Evolutionary conservation across 2,797 vertebrate species (phyloP).

Genomic region (Eulemur mongoz): DNA sequence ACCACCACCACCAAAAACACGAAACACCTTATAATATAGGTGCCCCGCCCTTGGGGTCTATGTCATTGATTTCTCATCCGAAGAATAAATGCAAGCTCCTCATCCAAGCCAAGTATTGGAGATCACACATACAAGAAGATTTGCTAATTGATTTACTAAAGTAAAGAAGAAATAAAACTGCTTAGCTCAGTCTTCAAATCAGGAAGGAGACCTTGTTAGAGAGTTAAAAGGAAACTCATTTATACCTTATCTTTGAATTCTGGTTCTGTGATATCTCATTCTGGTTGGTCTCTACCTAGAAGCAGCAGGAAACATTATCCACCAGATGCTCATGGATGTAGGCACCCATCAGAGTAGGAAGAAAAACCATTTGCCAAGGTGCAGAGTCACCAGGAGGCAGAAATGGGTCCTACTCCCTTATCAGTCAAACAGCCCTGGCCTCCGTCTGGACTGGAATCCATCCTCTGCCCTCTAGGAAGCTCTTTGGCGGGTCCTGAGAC

Average conservation of each 20-base stretch:
- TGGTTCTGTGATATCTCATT: slow-evolving; percentile 80
- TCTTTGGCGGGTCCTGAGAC: neutral
- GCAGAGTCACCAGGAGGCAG: slow-evolving; percentile 84
- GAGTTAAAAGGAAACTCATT: slow-evolving; percentile 77
- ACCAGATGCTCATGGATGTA: slow-evolving; percentile 82
- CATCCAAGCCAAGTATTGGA: slow-evolving; percentile 75
- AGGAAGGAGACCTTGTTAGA: slow-evolving; percentile 65
- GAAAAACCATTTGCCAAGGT: slow-evolving; percentile 80
- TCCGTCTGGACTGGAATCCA: slow-evolving; percentile 52
- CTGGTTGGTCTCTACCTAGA: slow-evolving; percentile 82
- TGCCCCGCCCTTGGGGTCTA: slow-evolving; percentile 69
- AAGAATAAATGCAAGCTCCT: slow-evolving; percentile 75
- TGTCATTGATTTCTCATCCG: slow-evolving; percentile 73
- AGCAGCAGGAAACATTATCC: slow-evolving; percentile 80
- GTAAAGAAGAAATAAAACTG: slow-evolving; percentile 54
- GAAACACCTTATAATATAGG: slow-evolving; percentile 43
- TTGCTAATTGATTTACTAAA: slow-evolving; percentile 62
- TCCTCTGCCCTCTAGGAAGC: slow-evolving; percentile 55
- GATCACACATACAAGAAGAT: slow-evolving; percentile 56
- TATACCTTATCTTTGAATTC: slow-evolving; percentile 80
- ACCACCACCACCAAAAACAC: too few species aligned
- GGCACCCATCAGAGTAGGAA: slow-evolving; percentile 82
- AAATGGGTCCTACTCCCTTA: slow-evolving; percentile 81
- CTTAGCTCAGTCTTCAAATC: neutral
- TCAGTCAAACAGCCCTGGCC: slow-evolving; percentile 76